Evolutionary conservation across 2,888 invertebrate species (phyloP).

Genomic region (Drosophila phalerata): DNA sequence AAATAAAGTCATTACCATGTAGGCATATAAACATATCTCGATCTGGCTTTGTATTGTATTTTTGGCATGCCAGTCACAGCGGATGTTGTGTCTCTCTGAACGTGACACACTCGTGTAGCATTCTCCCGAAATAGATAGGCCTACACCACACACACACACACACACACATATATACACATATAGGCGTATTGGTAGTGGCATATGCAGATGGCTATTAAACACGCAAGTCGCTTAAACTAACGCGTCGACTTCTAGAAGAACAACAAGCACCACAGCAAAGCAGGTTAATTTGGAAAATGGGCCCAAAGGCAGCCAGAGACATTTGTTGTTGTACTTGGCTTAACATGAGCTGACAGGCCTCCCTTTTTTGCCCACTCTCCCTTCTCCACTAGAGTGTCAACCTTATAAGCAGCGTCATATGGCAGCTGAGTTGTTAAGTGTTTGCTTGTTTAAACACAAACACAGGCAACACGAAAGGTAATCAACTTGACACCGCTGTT

Average conservation of each 20-base stretch:
- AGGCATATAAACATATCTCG: constrained; percentile 39
- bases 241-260: constrained; percentile 37
- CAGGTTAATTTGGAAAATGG: constrained; percentile 58
- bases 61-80: constrained; percentile 72
- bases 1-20: constrained; percentile 72
- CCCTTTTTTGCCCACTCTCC: background rate
- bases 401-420: constrained; percentile 28
- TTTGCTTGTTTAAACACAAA: constrained; percentile 47
- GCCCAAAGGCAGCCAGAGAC: constrained; percentile 34
- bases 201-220: constrained; percentile 66
- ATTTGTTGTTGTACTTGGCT: constrained; percentile 22
- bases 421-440: constrained; percentile 57
- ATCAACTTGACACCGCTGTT: constrained; percentile 47
- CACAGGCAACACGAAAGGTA: constrained; percentile 32
- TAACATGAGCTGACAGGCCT: constrained; percentile 37
- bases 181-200: constrained; percentile 28
- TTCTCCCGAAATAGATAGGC: constrained; percentile 3
- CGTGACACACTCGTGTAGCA: constrained; percentile 46
- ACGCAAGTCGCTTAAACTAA: constrained; percentile 73
- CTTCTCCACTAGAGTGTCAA: constrained; percentile 24
- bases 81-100: constrained; percentile 45
- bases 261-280: constrained; percentile 1
- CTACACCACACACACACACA: background rate
- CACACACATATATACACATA: constrained; percentile 3
- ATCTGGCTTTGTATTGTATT: constrained; percentile 48